phyloP scores from a whole-genome alignment of 2,797 vertebrate species.

The Tragopan temminckii region DNA sequence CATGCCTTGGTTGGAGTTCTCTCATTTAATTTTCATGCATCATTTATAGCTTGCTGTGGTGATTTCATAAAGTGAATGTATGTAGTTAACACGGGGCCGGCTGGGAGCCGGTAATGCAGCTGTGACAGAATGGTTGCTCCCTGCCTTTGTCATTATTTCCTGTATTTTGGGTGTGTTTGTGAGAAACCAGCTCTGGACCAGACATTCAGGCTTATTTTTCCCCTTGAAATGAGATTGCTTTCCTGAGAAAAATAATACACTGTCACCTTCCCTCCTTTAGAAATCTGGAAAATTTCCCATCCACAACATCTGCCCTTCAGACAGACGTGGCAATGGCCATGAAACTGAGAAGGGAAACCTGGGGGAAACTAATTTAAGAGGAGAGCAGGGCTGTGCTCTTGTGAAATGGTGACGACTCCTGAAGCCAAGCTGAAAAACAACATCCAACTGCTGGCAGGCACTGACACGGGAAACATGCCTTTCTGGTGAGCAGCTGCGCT shows the following conservation, averaged over 20 bases:
- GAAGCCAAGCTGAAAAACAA: neutral
- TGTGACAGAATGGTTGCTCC: conserved; percentile 49
- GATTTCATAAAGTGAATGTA: conserved; percentile 63
- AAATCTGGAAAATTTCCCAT: conserved; percentile 29
- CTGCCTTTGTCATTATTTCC: conserved; percentile 70
- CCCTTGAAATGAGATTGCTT: neutral
- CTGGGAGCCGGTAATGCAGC: conserved; percentile 36
- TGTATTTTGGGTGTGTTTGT: conserved; percentile 2
- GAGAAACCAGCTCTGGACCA: conserved; percentile 23
- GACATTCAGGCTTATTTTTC: neutral
- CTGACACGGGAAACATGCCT: neutral
- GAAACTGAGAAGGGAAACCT: neutral
- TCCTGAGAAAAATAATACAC: neutral
- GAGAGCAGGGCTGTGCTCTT: neutral
- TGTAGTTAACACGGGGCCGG: conserved; percentile 24
- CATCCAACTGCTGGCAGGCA: neutral
- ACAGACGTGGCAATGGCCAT: accelerated
- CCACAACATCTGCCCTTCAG: accelerated
- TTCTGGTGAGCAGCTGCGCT: neutral
- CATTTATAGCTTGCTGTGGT: conserved; percentile 68
- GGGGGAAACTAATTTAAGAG: neutral
- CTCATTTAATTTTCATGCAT: conserved; percentile 78
- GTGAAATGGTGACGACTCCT: neutral
- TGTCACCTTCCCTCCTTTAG: neutral
- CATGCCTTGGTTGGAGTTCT: conserved; percentile 67